Evolutionary conservation across 2,888 invertebrate species (phyloP).

Genomic region (Smittia sp.): DNA sequence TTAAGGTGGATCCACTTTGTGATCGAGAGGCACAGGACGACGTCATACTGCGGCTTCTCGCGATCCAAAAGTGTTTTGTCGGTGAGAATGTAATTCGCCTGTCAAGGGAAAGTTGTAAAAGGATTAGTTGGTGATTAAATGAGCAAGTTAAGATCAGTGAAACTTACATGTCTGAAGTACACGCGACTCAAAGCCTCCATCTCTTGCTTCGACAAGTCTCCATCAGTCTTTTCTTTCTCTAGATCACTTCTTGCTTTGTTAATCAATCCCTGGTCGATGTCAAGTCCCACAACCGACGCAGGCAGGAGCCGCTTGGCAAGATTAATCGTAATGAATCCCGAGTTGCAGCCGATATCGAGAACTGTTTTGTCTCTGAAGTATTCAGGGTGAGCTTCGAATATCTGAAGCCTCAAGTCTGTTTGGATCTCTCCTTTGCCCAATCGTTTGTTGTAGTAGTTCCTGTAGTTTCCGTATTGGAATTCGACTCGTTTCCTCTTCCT

Average conservation of each 20-base stretch:
- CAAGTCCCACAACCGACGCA: slow-evolving; percentile 71
- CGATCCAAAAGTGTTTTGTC: slow-evolving; percentile 68
- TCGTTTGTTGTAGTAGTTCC: slow-evolving; percentile 23
- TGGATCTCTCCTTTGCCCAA: neutral
- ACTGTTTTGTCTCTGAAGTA: slow-evolving; percentile 72
- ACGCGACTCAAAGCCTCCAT: neutral
- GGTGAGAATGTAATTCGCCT: slow-evolving; percentile 80
- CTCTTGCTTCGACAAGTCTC: neutral
- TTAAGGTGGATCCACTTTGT: slow-evolving; percentile 92
- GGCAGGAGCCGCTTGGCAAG: slow-evolving; percentile 71
- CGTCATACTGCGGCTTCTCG: slow-evolving; percentile 75
- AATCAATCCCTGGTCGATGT: slow-evolving; percentile 77
- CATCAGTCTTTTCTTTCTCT: neutral
- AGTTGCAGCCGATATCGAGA: slow-evolving; percentile 86
- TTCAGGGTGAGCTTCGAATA: slow-evolving; percentile 61
- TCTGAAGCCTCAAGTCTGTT: slow-evolving; percentile 65
- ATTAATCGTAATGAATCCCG: slow-evolving; percentile 74
- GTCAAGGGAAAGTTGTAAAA: slow-evolving; percentile 62
- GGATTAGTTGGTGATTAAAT: neutral
- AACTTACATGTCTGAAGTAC: slow-evolving; percentile 15
- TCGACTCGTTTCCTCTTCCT: neutral
- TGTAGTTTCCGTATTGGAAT: slow-evolving; percentile 25
- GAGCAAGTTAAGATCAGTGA: neutral
- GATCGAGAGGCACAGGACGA: slow-evolving; percentile 78
- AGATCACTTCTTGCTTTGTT: slow-evolving; percentile 7